Percentiles rank a stretch among this genome's conserved stretches.
phyloP scores from a whole-genome alignment of 2,797 vertebrate genomes.

The Sternotherus odoratus region DNA sequence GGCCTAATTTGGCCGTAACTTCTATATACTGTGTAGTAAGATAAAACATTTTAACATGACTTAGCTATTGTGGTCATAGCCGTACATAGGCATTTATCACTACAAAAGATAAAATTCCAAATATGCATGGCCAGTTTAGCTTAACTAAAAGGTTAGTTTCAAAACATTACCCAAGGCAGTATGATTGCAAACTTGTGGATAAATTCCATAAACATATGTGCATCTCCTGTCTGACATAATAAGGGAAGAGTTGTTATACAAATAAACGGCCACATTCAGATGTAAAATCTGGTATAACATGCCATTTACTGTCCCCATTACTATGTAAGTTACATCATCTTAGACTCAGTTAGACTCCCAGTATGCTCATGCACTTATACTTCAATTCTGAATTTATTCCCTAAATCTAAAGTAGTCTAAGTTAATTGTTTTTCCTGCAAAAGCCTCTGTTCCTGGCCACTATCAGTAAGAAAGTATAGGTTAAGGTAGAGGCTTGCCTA shows the following conservation, averaged over 20 bases:
- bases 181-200: background rate
- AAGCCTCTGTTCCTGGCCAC: background rate
- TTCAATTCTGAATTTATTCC: background rate
- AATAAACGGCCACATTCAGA: background rate
- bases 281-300: background rate
- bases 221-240: background rate
- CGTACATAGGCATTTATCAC: background rate
- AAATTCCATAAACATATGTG: background rate
- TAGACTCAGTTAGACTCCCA: background rate
- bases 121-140: background rate
- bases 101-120: background rate
- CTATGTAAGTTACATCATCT: background rate
- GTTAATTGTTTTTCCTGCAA: background rate
- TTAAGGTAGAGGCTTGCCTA: rapidly evolving
- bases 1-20: background rate
- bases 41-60: background rate
- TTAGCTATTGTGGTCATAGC: background rate
- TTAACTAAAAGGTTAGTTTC: background rate
- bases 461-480: background rate
- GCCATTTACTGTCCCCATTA: background rate
- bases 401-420: background rate
- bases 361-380: background rate
- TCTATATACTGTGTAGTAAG: background rate
- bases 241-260: background rate
- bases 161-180: background rate